Evolutionary conservation across 2,888 invertebrate genomes (phyloP), one percentile per base, ranked within the genome.

Genomic region (Aphidoletes aphidimyza): DNA sequence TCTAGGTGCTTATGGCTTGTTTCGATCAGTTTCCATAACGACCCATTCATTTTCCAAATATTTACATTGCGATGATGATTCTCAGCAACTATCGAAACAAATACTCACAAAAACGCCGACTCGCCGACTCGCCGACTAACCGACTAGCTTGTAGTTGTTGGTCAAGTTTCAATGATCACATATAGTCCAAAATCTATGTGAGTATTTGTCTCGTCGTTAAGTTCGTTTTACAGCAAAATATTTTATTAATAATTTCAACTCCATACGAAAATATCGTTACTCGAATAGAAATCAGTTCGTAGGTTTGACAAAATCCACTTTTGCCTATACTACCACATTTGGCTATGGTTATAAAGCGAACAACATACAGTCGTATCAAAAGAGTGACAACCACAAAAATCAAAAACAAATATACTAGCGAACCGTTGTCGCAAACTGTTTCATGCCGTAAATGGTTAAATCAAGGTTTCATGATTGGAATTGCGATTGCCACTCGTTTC

Each of bases 401-500:
- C n/a, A 19, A 54, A 54, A 54, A 54, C 26, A 54, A 49, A 49
- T 49, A 19, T 22, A 54, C n/a, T 26, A n/a, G 26, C 26, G 26
- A 5, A 17, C 54, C 22, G 26, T 54, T 54, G 54, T 54, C 26
- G 54, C 26, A 26, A 22, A 54, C 11, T 26, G n/a, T n/a, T n/a
- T n/a, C n/a, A n/a, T n/a, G 26, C 54, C 26, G 22, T 54, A 54
- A 54, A 54, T 54, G 54, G 54, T 22, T 54, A 54, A 54, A 26
- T 54, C 54, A 54, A 54, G 54, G 54, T 54, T 54, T 54, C n/a
- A 49, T 54, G 2, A 54, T 54, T 54, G 54, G 26, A 54, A 26
- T 54, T 54, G 54, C 54, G 54, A 26, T 54, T 54, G 54, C 54
- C 54, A 54, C 26, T 54, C 54, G 26, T 54, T 54, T 54, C 54